Base-by-base conservation (phyloP, 2,113 vertebrate species). In the Capreolus pygargus region DNA sequence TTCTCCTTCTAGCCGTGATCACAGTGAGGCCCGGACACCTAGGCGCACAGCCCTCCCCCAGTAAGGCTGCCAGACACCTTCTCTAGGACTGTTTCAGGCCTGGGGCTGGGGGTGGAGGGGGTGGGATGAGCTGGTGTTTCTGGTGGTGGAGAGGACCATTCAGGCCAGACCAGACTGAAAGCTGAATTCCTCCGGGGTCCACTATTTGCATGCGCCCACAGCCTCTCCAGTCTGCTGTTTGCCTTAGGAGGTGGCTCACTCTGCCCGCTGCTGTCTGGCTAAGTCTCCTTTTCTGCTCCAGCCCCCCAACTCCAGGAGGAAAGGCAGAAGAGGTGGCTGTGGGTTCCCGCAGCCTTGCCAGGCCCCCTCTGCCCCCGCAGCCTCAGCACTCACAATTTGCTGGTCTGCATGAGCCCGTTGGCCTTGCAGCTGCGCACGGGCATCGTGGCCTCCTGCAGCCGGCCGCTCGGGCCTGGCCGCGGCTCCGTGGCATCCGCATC, bases 361-460 rank as follows among this genome's bases (percentile, higher is more conserved):
- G 47, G 16, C 39, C n/a, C 64, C 74, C 9, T 19, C 33, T 7
- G 28, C 28, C 4, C n/a, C 61, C 0, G 2, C 7, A 1, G 21
- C 60, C 96, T 98, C 28, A 19, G 30, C 16, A 50, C 47, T 81
- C 94, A 99, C 98, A 99, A 99, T 98, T 99, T 99, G 97, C 99
- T 99, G 95, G 99, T 99, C 98, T 99, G 99, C 98, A 99, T 98
- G n/a, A 99, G 99, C 19, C 98, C 99, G 0, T 99, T 99, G 97
- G 98, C 98, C 76, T 99, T 98, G 0, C 97, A 97, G 57, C 99
- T 98, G 11, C 98, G 98, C 0, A 98, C 96, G 5, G 99, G 98
- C 55, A 99, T 95, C 94, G 98, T 98, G 6, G 99, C 98, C 39
- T 99, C 99, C 28, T 99, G 99, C 2, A 98, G 98, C 25, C 98